A percentile compares a stretch with the other conserved stretches of the same genome.
These are phyloP conservation scores for Astatotilapia flaviijosephi DNA, from an alignment of 2,113 vertebrate genomes.

Conservation along the genomic window DNA sequence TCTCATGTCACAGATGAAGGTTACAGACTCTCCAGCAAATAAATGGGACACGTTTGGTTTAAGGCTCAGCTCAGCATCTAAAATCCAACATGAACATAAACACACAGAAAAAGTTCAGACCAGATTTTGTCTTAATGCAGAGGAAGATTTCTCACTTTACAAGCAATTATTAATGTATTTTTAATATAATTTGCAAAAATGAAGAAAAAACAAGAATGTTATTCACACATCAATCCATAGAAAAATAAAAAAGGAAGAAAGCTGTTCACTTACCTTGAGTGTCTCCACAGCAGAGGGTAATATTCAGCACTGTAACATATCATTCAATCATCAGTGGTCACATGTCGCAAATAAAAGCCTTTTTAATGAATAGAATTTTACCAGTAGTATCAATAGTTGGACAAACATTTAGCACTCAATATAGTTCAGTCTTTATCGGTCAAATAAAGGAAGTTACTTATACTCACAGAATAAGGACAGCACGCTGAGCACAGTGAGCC, in stretches of 20 bases:
- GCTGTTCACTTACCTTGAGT: rapidly evolving
- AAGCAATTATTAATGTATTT: too few species aligned
- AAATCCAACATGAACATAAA: not conserved
- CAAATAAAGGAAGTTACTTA: not conserved
- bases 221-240: rapidly evolving
- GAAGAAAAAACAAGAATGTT: not conserved
- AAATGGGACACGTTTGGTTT: not conserved
- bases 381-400: rapidly evolving
- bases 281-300: not conserved
- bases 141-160: not conserved
- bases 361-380: rapidly evolving
- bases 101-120: not conserved
- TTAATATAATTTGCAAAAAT: not conserved
- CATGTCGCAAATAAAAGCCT: rapidly evolving
- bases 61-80: not conserved
- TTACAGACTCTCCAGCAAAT: not conserved
- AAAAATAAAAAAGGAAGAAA: rapidly evolving
- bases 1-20: not conserved
- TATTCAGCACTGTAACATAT: not conserved
- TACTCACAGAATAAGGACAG: not conserved
- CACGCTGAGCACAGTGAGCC: not conserved
- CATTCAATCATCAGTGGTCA: rapidly evolving
- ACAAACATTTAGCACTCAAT: rapidly evolving
- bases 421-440: rapidly evolving
- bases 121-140: rapidly evolving